Evolutionary conservation across 1,140 invertebrate species (phyloP), one percentile per base, ranked within the genome.

Genomic region (Drosophila lacertosa): DNA sequence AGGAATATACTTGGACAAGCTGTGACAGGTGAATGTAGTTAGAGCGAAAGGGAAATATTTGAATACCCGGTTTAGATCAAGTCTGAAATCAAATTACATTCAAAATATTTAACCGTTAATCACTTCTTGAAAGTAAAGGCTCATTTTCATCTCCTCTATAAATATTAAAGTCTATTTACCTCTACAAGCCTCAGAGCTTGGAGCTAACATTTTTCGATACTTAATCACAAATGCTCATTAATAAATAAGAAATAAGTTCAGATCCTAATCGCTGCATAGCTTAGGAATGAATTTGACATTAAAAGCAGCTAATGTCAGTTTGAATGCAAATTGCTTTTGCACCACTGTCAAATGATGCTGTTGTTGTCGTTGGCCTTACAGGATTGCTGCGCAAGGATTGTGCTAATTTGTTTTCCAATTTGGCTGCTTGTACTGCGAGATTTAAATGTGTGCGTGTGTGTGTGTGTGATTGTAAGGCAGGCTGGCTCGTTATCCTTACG

Each of bases 321-420:
- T 2, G 24, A 15, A 39, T 47, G 63, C 60, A 75, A 80, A 76
- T 76, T 35, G 68, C 57, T 63, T 77, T 55, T 67, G 59, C 39
- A 47, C 77, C 77, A 82, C 78, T 73, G 73, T 82, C 60, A 54
- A 64, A 29, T 44, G 24, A 15, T 59, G 16, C 24, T 37, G 22
- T 6, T 11, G 4, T 15, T 63, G 11, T 7, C 22, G 47, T 33
- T 54, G 15, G 45, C 68, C 60, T 63, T 65, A 48, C 6, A 42
- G 66, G 45, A 80, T 76, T 80, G 67, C 59, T 80, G 67, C 59
- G 72, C 64, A 66, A 80, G 79, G 74, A 70, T 86, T 84, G 79
- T 86, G 81, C 82, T 86, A 86, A 84, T 84, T 84, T 86, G 77
- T 74, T 84, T 86, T 78, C 64, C 73, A 62, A 75, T 83, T 74